phyloP scores from a whole-genome alignment of 2,888 invertebrate species.

The Pterobdella sp. region DNA sequence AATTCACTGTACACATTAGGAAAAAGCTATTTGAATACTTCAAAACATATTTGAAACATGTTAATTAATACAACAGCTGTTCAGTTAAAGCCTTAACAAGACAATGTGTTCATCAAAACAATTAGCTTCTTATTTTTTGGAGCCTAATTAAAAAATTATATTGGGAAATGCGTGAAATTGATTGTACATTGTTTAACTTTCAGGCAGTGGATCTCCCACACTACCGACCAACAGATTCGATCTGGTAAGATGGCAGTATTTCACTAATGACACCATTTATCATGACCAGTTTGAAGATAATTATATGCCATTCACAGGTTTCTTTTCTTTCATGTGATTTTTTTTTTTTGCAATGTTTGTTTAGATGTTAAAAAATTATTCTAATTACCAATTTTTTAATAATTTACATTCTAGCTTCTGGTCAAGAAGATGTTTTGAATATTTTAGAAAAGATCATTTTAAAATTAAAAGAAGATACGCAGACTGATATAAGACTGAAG shows the following conservation, averaged over 20 bases:
- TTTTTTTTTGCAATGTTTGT: neutral
- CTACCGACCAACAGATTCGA: slow-evolving; percentile 70
- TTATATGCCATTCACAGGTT: slow-evolving; percentile 58
- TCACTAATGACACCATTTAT: slow-evolving; percentile 74
- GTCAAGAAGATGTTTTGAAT: slow-evolving; percentile 60
- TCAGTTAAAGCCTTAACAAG: no score
- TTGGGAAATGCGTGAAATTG: no score
- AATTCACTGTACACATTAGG: no score
- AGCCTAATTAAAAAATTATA: no score
- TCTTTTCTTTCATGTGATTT: neutral
- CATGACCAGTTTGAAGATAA: slow-evolving; percentile 72
- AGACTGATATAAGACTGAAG: slow-evolving; percentile 51
- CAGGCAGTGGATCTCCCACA: slow-evolving; percentile 56
- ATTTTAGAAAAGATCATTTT: slow-evolving; percentile 52
- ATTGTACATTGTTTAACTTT: no score
- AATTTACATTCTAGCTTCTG: neutral
- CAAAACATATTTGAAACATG: no score
- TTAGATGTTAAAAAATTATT: slow-evolving; percentile 8
- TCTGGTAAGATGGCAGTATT: slow-evolving; percentile 74
- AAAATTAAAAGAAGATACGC: slow-evolving; percentile 42
- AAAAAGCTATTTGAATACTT: no score
- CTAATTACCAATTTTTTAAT: neutral
- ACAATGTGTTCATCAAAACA: no score
- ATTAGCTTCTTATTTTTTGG: no score
- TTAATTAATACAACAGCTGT: no score